Base-by-base conservation (phyloP, 2,797 vertebrate genomes). In the Malurus splendens region DNA sequence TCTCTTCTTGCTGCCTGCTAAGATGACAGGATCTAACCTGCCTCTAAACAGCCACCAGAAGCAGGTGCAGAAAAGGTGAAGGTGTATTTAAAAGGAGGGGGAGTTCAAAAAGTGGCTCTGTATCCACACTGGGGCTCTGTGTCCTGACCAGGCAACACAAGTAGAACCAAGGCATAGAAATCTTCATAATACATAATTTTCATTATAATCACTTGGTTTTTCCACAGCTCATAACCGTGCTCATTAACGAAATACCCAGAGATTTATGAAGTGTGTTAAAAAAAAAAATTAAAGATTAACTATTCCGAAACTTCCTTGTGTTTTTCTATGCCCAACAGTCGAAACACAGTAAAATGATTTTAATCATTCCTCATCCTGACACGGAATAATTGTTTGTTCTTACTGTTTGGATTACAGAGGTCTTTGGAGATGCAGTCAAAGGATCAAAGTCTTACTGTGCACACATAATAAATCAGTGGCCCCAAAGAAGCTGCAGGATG, bases 281-380 rank as follows among this genome's bases (percentile, higher is more conserved):
- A 92, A 60, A 82, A 91, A 73, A 76, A 81, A 82, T 90, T 91
- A 84, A 84, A 88, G 42, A 94, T 94, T 95, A 96, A 96, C 88
- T 82, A 79, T 79, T 96, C 78, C 89, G 85, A 89, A 92, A 92
- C 62, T 83, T 90, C 85, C 84, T 78, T 79, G 56, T 72, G 28
- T 77, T 86, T 89, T 94, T 92, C 92, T 57, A 55, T 41, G 65
- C 7, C 36, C 44, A 93, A 28, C 67, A 72, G 44, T 89, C 96
- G 88, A 96, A 93, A 88, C 88, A 84, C 60, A 93, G 70, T 95
- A 93, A 94, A 95, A 95, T 93, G 44, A 84, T 96, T 95, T 84
- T 83, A 94, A 93, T 94, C 83, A 71, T 81, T 93, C 90, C 81
- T 91, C 76, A 48, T 54, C 87, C 86, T 90, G 92, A 94, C 81